Evolutionary conservation across 2,113 vertebrate genomes (phyloP), one percentile per base, ranked within the genome.

Genomic region (Poeciliopsis occidentalis): DNA sequence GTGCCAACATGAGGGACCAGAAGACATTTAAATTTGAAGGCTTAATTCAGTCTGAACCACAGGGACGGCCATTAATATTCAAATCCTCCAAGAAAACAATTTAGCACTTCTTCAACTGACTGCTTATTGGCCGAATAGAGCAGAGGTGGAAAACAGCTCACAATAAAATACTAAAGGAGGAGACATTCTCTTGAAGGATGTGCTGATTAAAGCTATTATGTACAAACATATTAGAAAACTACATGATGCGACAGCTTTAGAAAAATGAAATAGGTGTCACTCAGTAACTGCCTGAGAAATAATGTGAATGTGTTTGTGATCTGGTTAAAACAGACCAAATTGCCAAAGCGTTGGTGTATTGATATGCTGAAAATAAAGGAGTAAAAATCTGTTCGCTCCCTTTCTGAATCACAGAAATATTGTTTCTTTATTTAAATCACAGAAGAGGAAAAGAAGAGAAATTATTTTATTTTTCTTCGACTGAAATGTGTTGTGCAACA

Each of bases 21-120:
- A 73, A 19, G 41, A 70, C 47, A 71, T 41, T 61, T 32, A 69
- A 44, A 62, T 69, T 30, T 37, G 68, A 37, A 61, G 31, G 60
- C 47, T 78, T 51, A 83, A 81, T 81, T 78, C 57, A 64, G 32
- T 73, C 17, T 57, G 29, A 81, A 74, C 80, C 72, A 76, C 2
- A 62, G 64, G 77, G 69, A 83, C 41, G 51, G 32, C 44, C 71
- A 61, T 34, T 73, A 82, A 78, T 73, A 76, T 70, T 69, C 39
- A 65, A 76, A 78, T 67, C 64, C 71, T 76, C 39, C 72, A 67
- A 75, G 29, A 73, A 68, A 74, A 62, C 37, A 74, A 78, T 75
- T 65, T 90, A 70, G 60, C 69, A 73, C 61, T 76, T 61, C 72
- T 75, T 41, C 79, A 26, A 77, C 34, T 39, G 27, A 29, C 73